phyloP scores from a whole-genome alignment of 2,888 invertebrate species.

The Nysson spinosus region DNA sequence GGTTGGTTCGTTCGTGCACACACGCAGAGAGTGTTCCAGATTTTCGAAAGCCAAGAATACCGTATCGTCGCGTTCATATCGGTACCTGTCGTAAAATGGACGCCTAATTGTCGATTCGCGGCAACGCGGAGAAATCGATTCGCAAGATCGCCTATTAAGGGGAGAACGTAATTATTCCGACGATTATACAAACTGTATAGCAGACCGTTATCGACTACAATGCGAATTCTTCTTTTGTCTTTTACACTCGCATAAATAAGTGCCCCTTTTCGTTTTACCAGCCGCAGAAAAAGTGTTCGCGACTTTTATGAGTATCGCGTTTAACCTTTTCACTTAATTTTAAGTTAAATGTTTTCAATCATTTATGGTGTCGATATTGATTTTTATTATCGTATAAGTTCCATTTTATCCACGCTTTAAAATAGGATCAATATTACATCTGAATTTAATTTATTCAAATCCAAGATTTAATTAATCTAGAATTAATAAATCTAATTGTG shows the following conservation, averaged over 20 bases:
- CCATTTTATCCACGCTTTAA: too few relatives aligned
- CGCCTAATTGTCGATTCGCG: constrained; percentile 44
- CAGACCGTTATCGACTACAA: constrained; percentile 20
- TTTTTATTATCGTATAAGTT: too few relatives aligned
- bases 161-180: constrained; percentile 47
- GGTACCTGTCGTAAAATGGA: constrained; percentile 27
- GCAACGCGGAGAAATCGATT: constrained; percentile 53
- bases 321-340: too few relatives aligned
- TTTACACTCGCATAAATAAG: background rate
- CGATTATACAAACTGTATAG: constrained; percentile 49
- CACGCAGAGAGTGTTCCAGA: constrained; percentile 35
- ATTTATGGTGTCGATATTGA: too few relatives aligned
- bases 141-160: constrained; percentile 48
- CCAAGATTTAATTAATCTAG: too few relatives aligned
- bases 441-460: too few relatives aligned
- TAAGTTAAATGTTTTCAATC: too few relatives aligned
- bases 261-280: constrained; percentile 1
- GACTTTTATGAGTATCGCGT: too few relatives aligned
- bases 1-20: background rate
- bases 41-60: constrained; percentile 53
- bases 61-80: constrained; percentile 3
- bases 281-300: constrained; percentile 11
- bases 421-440: too few relatives aligned
- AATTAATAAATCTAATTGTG: too few relatives aligned
- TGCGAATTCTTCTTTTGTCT: constrained; percentile 12